Percentiles rank a stretch among this genome's conserved stretches.
Evolutionary conservation across 2,797 vertebrate genomes (phyloP).

Genomic region (Lacerta viridis): DNA sequence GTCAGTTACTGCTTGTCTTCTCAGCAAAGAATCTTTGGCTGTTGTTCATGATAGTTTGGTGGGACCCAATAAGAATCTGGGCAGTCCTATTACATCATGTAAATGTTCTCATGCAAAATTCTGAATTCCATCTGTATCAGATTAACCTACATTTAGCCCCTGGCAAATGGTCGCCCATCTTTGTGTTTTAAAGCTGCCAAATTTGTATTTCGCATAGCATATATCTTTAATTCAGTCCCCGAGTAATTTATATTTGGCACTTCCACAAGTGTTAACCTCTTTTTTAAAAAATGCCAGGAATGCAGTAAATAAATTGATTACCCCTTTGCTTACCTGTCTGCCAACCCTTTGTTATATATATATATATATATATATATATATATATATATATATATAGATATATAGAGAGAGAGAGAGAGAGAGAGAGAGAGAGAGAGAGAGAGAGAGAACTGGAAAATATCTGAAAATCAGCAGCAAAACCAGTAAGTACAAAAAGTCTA

Average conservation of each 20-base stretch:
- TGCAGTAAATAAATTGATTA: not conserved
- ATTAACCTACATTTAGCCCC: not conserved
- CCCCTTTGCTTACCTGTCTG: not conserved
- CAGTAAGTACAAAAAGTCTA: not conserved
- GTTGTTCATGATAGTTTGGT: not conserved
- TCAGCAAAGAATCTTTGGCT: not conserved
- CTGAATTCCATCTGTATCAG: conserved; percentile 5
- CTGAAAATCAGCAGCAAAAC: conserved; percentile 1
- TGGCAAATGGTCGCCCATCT: not conserved
- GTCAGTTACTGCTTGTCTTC: not conserved
- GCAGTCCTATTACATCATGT: not conserved
- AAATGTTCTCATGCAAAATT: conserved; percentile 14
- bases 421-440: not conserved
- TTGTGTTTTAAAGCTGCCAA: not conserved
- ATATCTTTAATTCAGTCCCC: not conserved
- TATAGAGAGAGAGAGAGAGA: not conserved
- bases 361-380: no score
- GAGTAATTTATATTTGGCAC: conserved; percentile 9
- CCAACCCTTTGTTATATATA: not conserved
- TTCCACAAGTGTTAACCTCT: not conserved
- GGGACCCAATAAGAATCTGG: not conserved
- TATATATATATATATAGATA: no score
- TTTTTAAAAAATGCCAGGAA: not conserved
- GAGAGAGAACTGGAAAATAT: not conserved
- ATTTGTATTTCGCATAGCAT: not conserved